Conservation (phyloP, 1,140 invertebrate species). For the Drosophila aff. region DNA sequence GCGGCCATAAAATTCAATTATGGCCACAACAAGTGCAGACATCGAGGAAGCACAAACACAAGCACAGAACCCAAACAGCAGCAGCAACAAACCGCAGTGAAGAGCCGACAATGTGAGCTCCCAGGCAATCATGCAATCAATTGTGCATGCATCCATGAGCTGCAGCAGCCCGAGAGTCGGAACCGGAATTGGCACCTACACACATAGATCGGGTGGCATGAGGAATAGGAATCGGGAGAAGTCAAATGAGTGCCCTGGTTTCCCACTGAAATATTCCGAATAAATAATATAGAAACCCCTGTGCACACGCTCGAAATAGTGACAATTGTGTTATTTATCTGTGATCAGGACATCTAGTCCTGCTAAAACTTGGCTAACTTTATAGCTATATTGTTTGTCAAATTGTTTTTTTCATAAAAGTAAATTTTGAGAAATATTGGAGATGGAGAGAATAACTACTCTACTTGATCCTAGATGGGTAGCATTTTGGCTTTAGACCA, state of each 20-base stretch:
- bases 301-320: conserved; percentile 31
- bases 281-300: conserved; percentile 25
- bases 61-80: conserved; percentile 11
- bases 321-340: conserved; percentile 57
- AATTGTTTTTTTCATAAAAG: neutral
- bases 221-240: conserved; percentile 2
- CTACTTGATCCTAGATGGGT: too few species aligned
- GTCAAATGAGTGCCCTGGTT: conserved; percentile 36
- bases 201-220: neutral
- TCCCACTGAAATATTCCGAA: conserved; percentile 36
- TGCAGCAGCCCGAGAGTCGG: conserved; percentile 2
- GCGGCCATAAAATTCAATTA: conserved; percentile 82
- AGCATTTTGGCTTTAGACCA: neutral
- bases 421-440: neutral
- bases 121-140: conserved; percentile 76
- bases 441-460: neutral
- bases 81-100: conserved; percentile 13
- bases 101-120: conserved; percentile 33
- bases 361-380: conserved; percentile 61
- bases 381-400: conserved; percentile 29
- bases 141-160: conserved; percentile 64
- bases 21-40: conserved; percentile 79
- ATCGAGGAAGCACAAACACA: conserved; percentile 20
- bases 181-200: neutral
- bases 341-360: conserved; percentile 12